Evolutionary conservation across 1,140 invertebrate species (phyloP).

Genomic region (Drosophila yakuba): DNA sequence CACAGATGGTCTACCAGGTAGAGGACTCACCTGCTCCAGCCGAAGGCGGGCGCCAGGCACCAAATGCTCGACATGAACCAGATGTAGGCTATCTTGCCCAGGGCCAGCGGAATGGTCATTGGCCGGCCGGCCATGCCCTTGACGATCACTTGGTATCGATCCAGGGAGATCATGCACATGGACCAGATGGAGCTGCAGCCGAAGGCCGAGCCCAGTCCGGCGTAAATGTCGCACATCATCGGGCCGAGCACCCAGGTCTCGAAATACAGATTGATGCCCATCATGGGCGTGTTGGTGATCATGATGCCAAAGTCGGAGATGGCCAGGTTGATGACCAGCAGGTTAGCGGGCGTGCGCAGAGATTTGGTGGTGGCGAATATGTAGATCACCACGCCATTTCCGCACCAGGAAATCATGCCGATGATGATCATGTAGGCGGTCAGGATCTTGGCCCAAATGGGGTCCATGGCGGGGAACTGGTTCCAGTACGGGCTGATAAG

Average conservation of each 20-base stretch:
- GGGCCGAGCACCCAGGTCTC: slow-evolving; percentile 94
- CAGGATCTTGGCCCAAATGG: slow-evolving; percentile 87
- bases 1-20: too few relatives aligned
- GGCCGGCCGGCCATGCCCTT: slow-evolving; percentile 89
- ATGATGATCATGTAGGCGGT: slow-evolving; percentile 79
- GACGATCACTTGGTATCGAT: slow-evolving; percentile 95
- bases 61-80: slow-evolving; percentile 89
- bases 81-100: slow-evolving; percentile 88
- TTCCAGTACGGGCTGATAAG: slow-evolving; percentile 90
- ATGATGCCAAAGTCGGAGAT: slow-evolving; percentile 93
- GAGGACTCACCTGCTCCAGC: slow-evolving; percentile 87
- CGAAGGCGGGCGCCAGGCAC: slow-evolving; percentile 89
- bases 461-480: slow-evolving; percentile 92
- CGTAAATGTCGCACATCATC: slow-evolving; percentile 93
- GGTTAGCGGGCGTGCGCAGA: slow-evolving; percentile 87
- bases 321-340: slow-evolving; percentile 87
- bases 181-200: slow-evolving; percentile 94
- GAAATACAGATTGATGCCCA: slow-evolving; percentile 94
- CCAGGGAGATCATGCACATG: slow-evolving; percentile 93
- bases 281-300: slow-evolving; percentile 92
- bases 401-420: slow-evolving; percentile 85
- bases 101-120: slow-evolving; percentile 88
- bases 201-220: slow-evolving; percentile 91
- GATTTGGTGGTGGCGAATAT: slow-evolving; percentile 87
- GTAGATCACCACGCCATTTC: slow-evolving; percentile 88